Evolutionary conservation across 2,797 vertebrate genomes (phyloP), one percentile per base, ranked within the genome.

Genomic region (Sphaeramia orbicularis): DNA sequence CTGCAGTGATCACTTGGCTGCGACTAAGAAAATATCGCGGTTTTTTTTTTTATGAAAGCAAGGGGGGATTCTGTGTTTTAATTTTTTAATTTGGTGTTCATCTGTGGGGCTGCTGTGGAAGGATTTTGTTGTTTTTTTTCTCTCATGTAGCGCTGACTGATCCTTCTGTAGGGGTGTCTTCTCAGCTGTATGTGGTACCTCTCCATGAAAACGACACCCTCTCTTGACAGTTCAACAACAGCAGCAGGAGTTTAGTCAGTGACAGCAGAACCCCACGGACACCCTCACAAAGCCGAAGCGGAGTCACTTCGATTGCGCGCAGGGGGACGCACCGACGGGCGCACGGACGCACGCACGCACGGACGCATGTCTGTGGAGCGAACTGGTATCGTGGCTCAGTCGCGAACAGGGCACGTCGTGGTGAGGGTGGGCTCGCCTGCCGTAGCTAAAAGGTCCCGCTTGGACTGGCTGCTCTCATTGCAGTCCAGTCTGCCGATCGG

Each of bases 401-500:
- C 8, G 60, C 71, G 70, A 49, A 53, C 58, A 72, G 69, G 59
- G 76, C 84, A 47, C 84, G 87, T 81, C 76, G 74, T 12, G 83
- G 21, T 24, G 21, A 74, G 86, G 84, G 87, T 84, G 89, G 84
- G 81, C 84, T 86, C 76, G 71, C 72, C 62, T 58, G 75, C 75
- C 59, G 80, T 35, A 63, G 69, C 84, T 86, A 78, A 87, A 86
- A 83, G 86, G 85, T 93, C 86, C 88, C 88, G 71, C 83, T 86
- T 80, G 78, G 81, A 85, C 93, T 70, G 90, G 60, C 92, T 87
- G 82, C 76, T 60, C 85, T 89, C 92, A 90, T 91, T 92, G 92
- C 91, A 90, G 92, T 92, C 91, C 85, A 71, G 92, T 89, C 89
- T 92, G 92, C 90, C 47, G 86, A 76, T 72, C 84, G 78, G 89